Percentiles rank a stretch among this genome's conserved stretches.
Evolutionary conservation across 2,113 vertebrate genomes (phyloP).

Genomic region (Chlorodrepanis virens): DNA sequence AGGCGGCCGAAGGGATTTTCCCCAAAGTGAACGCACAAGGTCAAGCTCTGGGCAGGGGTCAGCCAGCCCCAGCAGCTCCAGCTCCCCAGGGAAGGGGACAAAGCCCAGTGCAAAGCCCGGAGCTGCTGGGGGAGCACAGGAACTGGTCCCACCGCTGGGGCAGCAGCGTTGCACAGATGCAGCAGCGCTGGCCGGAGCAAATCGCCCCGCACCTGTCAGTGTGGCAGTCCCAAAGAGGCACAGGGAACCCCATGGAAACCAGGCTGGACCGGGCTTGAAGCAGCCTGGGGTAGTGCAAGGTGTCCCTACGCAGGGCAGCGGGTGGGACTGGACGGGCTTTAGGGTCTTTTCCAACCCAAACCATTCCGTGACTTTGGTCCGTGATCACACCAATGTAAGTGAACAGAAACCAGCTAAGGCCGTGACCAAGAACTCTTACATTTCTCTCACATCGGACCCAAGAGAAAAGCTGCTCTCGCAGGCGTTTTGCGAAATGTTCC

Average conservation of each 20-base stretch:
- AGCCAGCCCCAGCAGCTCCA: background rate
- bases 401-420: background rate
- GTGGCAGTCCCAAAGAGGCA: background rate
- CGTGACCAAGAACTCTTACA: background rate
- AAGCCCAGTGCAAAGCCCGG: fast-evolving
- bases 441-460: background rate
- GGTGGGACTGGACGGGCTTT: background rate
- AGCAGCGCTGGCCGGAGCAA: background rate
- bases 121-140: background rate
- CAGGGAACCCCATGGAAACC: fast-evolving
- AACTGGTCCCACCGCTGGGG: fast-evolving
- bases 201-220: fast-evolving
- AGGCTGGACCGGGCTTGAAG: background rate
- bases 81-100: background rate
- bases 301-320: fast-evolving
- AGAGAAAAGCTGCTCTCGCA: background rate
- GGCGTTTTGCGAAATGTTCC: slow-evolving; percentile 12
- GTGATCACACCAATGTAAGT: background rate
- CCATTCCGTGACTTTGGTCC: no score
- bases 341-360: background rate
- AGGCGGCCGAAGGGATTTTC: background rate
- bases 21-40: background rate
- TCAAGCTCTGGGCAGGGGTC: background rate
- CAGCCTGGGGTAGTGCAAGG: background rate
- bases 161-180: background rate